These are phyloP conservation scores for Hippocampus comes DNA, from an alignment of 2,113 vertebrate genomes.

Conservation along the genomic window DNA sequence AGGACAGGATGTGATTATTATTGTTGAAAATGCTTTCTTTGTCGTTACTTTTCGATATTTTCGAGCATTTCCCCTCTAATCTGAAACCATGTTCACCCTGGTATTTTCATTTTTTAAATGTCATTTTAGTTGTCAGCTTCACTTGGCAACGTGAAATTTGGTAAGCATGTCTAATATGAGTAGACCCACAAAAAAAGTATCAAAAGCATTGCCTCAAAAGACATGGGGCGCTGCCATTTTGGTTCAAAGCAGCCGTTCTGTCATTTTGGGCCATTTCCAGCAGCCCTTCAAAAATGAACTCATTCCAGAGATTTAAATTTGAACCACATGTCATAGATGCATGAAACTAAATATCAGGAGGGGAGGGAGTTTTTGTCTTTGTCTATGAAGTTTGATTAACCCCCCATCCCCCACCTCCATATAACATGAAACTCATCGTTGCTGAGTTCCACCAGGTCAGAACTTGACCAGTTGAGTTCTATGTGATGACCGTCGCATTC, in stretches of 20 bases:
- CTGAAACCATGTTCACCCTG: no score
- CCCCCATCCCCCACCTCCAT: not conserved
- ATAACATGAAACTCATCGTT: not conserved
- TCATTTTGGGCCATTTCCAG: not conserved
- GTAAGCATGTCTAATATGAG: not conserved
- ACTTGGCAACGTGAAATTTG: not conserved
- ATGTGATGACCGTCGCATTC: not conserved
- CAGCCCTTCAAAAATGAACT: not conserved
- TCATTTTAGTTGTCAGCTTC: no score
- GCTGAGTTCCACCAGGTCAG: not conserved
- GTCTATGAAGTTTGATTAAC: not conserved
- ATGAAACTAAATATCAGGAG: not conserved
- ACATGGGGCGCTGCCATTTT: not conserved
- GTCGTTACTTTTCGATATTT: not conserved
- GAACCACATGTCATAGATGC: not conserved
- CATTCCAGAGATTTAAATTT: not conserved
- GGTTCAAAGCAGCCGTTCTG: not conserved
- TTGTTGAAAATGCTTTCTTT: not conserved
- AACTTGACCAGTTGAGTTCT: not conserved
- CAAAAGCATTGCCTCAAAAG: not conserved
- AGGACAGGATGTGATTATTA: conserved; percentile 12
- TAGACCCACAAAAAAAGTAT: no score
- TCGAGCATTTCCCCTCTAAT: not conserved
- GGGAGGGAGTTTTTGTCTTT: not conserved
- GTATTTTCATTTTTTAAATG: no score